Base-by-base conservation (phyloP, 2,113 vertebrate species). In the Pedetes capensis region DNA sequence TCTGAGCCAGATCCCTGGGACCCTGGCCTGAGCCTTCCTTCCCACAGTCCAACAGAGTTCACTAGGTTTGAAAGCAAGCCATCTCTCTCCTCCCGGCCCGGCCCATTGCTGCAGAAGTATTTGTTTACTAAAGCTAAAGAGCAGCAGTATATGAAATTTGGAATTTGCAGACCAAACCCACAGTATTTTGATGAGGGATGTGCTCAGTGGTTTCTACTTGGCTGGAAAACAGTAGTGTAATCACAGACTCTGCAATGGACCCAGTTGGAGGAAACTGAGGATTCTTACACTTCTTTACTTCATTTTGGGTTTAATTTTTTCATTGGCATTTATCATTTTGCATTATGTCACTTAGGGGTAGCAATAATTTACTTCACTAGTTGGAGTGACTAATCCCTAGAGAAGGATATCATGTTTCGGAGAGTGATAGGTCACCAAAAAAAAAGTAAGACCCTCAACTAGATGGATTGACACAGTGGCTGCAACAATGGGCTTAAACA, bases 1-100 rank as follows among this genome's bases (percentile, higher is more conserved):
- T 69, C 80, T 80, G 82, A 97, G 98, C 97, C 98, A 98, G 95
- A 95, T 86, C 8, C 4, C 87, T 81, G 72, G 91, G 69, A 78
- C n/a, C 61, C 91, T 91, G 81, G 68, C 86, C 0, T 0, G 20
- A 94, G 93, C 42, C 97, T 95, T 47, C 76, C 39, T 55, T 69
- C 91, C 49, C 51, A 1, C 84, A 93, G 27, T 72, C 94, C 91
- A 61, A 34, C 25, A 83, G 89, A 55, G 59, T 81, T 97, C 88
- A 25, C 95, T 53, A 14, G 64, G 68, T 86, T 87, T 91, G 94
- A 71, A 57, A 91, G 78, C 37, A 29, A 69, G 64, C 63, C 44
- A 86, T 78, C 78, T 72, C 23, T 74, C 44, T 6, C 39, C 37
- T 87, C 20, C 78, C 82, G 34, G 5, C 20, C 78, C 82, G 34